Percentiles rank a stretch among this genome's conserved stretches.
Evolutionary conservation across 1,140 invertebrate genomes (phyloP).

Genomic region (Cydia splendana): DNA sequence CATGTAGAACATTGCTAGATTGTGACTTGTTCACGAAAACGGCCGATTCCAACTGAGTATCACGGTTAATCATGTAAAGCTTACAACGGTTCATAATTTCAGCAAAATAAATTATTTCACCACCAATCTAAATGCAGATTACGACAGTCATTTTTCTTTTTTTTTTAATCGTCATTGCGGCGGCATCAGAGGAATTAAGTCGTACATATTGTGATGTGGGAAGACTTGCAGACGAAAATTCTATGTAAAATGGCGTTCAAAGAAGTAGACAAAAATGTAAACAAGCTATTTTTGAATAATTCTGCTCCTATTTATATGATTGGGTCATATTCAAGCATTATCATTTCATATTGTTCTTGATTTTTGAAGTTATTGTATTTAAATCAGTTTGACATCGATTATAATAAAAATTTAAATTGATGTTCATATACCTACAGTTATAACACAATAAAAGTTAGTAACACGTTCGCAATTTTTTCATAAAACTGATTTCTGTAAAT

Average conservation of each 20-base stretch:
- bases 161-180: conserved; percentile 23
- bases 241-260: conserved; percentile 16
- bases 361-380: neutral
- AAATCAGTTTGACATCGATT: neutral
- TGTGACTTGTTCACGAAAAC: conserved; percentile 52
- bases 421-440: no score
- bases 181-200: conserved; percentile 26
- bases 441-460: no score
- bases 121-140: conserved; percentile 70
- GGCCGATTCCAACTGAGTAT: conserved; percentile 47
- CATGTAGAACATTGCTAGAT: conserved; percentile 40
- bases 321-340: no score
- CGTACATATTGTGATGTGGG: conserved; percentile 30
- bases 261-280: conserved; percentile 3
- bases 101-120: conserved; percentile 53
- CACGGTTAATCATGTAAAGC: conserved; percentile 63
- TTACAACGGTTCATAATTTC: conserved; percentile 45
- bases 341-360: neutral
- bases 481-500: no score
- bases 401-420: neutral
- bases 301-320: neutral
- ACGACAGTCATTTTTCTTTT: conserved; percentile 57
- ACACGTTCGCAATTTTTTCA: no score
- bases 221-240: conserved; percentile 32
- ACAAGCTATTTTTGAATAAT: neutral